A percentile compares a stretch with the other conserved stretches of the same genome.
phyloP scores from a whole-genome alignment of 2,797 vertebrate genomes.

The Oreochromis grahami region DNA sequence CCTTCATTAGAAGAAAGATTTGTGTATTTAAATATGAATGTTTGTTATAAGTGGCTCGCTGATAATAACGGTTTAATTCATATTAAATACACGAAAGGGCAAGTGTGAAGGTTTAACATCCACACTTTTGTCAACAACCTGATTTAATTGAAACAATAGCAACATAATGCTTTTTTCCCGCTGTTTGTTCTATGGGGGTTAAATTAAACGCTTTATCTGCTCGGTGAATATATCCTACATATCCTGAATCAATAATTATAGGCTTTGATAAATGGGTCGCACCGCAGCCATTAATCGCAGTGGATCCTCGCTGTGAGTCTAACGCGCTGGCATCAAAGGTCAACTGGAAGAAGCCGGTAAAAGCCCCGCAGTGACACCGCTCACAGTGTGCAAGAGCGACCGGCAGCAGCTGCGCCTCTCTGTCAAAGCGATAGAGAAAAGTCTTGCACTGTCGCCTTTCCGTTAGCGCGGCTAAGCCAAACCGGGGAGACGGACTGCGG shows the following conservation, averaged over 20 bases:
- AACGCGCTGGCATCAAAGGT: conserved; percentile 28
- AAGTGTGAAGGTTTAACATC: background rate
- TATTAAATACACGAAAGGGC: background rate
- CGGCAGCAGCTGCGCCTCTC: conserved; percentile 73
- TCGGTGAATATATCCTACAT: background rate
- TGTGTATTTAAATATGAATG: background rate
- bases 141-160: background rate
- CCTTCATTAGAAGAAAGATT: background rate
- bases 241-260: conserved; percentile 1
- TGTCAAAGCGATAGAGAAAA: conserved; percentile 20
- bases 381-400: background rate
- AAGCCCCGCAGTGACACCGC: background rate
- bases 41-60: background rate
- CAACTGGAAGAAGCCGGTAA: conserved; percentile 25
- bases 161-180: background rate
- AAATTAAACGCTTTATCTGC: background rate
- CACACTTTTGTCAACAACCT: background rate
- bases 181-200: background rate
- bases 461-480: background rate
- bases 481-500: background rate
- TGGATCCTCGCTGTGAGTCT: background rate
- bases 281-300: background rate
- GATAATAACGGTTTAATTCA: background rate
- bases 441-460: background rate
- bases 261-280: background rate